Evolutionary conservation across 2,888 invertebrate species (phyloP).

Genomic region (Smittia aterrima): DNA sequence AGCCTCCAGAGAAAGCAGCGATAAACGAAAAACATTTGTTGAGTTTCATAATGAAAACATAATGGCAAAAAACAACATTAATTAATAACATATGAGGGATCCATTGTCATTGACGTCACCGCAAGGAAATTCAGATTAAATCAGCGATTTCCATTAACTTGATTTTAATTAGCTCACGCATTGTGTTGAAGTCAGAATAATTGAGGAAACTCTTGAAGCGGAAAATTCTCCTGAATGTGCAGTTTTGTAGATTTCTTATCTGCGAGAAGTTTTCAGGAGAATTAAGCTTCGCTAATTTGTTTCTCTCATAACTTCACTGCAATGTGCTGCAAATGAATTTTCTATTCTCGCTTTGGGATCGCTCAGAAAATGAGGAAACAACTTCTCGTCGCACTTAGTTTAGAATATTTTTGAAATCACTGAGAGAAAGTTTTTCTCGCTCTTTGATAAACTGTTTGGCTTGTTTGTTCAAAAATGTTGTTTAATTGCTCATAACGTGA

Average conservation of each 20-base stretch:
- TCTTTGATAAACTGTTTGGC: neutral
- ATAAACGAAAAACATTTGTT: neutral
- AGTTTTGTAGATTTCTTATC: no score
- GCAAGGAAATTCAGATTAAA: no score
- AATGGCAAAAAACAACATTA: neutral
- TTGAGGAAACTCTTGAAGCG: no score
- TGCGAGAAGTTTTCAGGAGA: neutral
- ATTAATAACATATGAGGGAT: neutral
- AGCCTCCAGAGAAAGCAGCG: neutral
- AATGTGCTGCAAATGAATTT: constrained; percentile 14
- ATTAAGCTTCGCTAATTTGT: neutral
- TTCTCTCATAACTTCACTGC: constrained; percentile 2
- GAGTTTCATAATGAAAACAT: neutral
- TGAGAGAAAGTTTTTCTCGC: neutral
- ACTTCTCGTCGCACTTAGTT: neutral
- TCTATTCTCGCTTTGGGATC: neutral
- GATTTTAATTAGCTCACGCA: no score
- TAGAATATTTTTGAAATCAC: no score
- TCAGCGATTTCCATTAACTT: no score
- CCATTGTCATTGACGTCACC: neutral
- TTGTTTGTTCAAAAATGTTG: neutral
- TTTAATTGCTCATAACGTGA: constrained; percentile 1
- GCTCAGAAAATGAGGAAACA: neutral
- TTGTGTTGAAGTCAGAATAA: no score
- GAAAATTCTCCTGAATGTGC: no score